These are phyloP conservation scores for Bufotes viridis DNA, from an alignment of 2,797 vertebrate species.

Conservation along the genomic window DNA sequence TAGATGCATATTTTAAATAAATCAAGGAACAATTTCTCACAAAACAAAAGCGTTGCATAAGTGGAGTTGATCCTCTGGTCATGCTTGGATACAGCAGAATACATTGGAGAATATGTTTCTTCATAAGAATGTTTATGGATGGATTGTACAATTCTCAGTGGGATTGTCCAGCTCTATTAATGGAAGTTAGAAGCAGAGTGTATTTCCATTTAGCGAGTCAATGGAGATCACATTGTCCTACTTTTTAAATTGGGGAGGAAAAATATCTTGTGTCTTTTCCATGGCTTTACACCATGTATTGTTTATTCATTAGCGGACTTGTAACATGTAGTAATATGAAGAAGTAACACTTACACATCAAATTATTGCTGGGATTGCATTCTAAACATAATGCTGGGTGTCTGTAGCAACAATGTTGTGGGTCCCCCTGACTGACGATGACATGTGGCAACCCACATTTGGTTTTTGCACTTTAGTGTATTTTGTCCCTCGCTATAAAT, in stretches of 20 bases:
- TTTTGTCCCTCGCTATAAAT: neutral
- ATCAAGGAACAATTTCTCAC: slow-evolving; percentile 36
- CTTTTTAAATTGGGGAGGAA: neutral
- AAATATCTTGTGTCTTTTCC: neutral
- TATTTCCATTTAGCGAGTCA: slow-evolving; percentile 32
- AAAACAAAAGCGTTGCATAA: slow-evolving; percentile 35
- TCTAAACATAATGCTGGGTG: neutral
- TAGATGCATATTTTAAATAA: slow-evolving; percentile 30
- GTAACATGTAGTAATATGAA: neutral
- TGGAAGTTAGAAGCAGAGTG: slow-evolving; percentile 19
- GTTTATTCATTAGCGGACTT: slow-evolving; percentile 24
- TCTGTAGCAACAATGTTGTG: neutral
- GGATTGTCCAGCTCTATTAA: slow-evolving; percentile 1
- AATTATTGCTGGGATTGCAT: neutral
- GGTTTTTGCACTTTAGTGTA: neutral
- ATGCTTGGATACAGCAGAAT: slow-evolving; percentile 17
- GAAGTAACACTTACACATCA: neutral
- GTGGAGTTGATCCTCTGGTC: slow-evolving; percentile 34
- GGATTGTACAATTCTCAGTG: slow-evolving; percentile 30
- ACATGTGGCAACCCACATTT: neutral
- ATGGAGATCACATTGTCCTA: slow-evolving; percentile 3
- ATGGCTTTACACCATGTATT: neutral
- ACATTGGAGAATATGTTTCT: slow-evolving; percentile 37
- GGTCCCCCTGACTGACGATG: neutral
- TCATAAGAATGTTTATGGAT: slow-evolving; percentile 35